Base-by-base conservation (phyloP, 1,140 invertebrate species). In the Drosophila fuyamai region DNA sequence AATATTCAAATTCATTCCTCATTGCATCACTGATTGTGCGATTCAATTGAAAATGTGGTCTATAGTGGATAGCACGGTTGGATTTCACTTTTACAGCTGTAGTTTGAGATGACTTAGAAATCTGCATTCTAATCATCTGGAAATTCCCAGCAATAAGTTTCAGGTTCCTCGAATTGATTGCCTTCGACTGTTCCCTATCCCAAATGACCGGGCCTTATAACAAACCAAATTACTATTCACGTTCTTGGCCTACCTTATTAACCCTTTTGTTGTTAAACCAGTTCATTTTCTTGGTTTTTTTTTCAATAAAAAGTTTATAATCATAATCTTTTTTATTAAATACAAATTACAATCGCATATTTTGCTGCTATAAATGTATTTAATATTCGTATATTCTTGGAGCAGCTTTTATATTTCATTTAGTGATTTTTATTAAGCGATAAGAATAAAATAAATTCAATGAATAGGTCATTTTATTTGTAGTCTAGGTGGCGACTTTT, bases 11-110 rank as follows among this genome's bases (percentile, higher is more conserved):
- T 66, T 53, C 18, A 71, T 56, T 71, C 71, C 67, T 58, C 65
- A 71, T 71, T 71, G 67, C 67, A 71, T 71, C 67, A 71, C 50
- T 44, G 51, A 55, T 46, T 54, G 14, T 54, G 50, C 50, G 29
- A 54, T 27, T n/a, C 27, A 71, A 70, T 32, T 29, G 38, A 57
- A 71, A 67, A 40, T 66, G 9, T 43, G 35, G 51, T 29, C 44
- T 48, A 8, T 18, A 48, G 35, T 66, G 16, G 44, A 8, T 59
- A 46, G 23, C 27, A 8, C 8, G 7, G 27, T 29, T 47, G 48
- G 16, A 5, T 40, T 27, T n/a, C 3, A 38, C 0, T 27, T 35
- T 23, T 6, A 23, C 40, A 54, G 47, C 7, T 16, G 16, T 6
- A 55, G n/a, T 47, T 47, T 5, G 12, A 32, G 5, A 63, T 35